A percentile compares a stretch with the other conserved stretches of the same genome.
Conservation (phyloP, 2,888 invertebrate genomes). For the Melieria crassipennis region DNA sequence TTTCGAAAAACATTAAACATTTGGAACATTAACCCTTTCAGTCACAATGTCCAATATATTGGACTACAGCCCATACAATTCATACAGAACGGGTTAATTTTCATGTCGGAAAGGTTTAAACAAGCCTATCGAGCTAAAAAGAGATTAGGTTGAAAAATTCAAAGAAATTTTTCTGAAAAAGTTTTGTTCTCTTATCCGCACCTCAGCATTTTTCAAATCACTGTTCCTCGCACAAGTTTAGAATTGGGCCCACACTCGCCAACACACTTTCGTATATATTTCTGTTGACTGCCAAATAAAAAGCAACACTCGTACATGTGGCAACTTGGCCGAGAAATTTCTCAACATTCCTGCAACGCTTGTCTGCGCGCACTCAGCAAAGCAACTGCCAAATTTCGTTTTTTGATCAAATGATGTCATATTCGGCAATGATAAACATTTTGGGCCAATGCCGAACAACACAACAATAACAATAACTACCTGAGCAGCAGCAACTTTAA, state of each 20-base stretch:
- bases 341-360: conserved; percentile 45
- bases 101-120: too few species aligned
- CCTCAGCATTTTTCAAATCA: not conserved
- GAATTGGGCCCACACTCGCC: too few species aligned
- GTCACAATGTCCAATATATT: too few species aligned
- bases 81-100: too few species aligned
- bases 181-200: not conserved
- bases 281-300: not conserved
- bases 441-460: conserved; percentile 14
- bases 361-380: conserved; percentile 31
- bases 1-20: too few species aligned
- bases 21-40: too few species aligned
- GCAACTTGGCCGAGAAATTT: not conserved
- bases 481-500: conserved; percentile 4
- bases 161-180: not conserved
- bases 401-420: conserved; percentile 44
- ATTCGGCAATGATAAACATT: conserved; percentile 37
- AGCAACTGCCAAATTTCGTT: too few species aligned
- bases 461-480: conserved; percentile 13
- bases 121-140: too few species aligned
- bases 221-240: too few species aligned
- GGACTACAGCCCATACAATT: too few species aligned
- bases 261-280: not conserved
- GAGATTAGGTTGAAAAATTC: not conserved
- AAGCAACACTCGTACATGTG: not conserved